Base-by-base conservation (phyloP, 2,888 invertebrate species). In the Callimorpha dominula region DNA sequence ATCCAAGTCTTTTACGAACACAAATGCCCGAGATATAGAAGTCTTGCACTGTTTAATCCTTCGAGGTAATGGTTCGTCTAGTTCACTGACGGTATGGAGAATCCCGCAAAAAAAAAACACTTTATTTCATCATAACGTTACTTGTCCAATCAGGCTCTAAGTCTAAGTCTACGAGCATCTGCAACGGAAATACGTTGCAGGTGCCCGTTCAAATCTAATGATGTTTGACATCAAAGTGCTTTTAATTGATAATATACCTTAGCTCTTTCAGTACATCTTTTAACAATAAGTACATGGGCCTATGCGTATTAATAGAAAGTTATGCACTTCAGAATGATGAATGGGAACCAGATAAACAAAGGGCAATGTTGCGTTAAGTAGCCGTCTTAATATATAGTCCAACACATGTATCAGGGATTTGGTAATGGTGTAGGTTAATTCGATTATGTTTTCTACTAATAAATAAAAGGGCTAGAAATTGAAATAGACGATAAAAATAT, bases 321-420 rank as follows among this genome's bases (percentile, higher is more conserved):
- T 81, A 84, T 82, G 81, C 86, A 86, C 83, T 87, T 83, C 80
- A 82, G 74, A 78, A 87, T 88, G 88, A 90, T 86, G 80, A 87
- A 90, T 88, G 84, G 64, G 79, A 78, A 80, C 78, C 72, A 88
- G 86, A 90, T 88, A 87, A 86, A 86, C 80, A 79, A 81, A 80
- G 84, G 83, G 83, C 86, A 85, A 81, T 78, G 78, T 81, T 78
- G 82, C 86, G 76, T 82, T 80, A 81, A 81, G 84, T 81, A 86
- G 83, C 81, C 76, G 79, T 75, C 76, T 65, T 17, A 65, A 14
- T 49, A 20, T 20, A 65, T 49, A 65, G 31, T 60, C 57, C 20
- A 31, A 60, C 20, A 60, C 9, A 12, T 46, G 43, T 46, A 46
- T 57, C 20, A 57, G 8, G 57, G 20, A 57, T 20, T 57, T 20